Percentiles rank a stretch among this genome's conserved stretches.
phyloP scores from a whole-genome alignment of 1,140 invertebrate species.

The Epicauta chinensis region DNA sequence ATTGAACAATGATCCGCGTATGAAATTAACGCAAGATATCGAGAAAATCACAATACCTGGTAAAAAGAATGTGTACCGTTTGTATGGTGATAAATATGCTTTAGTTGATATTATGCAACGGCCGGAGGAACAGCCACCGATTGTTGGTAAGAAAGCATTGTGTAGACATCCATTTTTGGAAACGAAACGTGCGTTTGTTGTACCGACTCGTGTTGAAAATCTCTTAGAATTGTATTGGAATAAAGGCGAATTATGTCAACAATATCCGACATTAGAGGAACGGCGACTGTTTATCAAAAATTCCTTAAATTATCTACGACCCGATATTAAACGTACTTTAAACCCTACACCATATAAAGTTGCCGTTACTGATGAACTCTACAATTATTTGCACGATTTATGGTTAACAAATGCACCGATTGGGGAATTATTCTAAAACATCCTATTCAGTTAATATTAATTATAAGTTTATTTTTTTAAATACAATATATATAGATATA shows the following conservation, averaged over 20 bases:
- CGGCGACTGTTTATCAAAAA: conserved; percentile 72
- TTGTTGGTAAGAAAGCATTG: conserved; percentile 73
- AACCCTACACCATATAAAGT: conserved; percentile 99
- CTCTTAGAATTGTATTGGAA: conserved; percentile 78
- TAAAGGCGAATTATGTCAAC: conserved; percentile 65
- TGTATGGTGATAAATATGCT: conserved; percentile 88
- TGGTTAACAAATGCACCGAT: conserved; percentile 98
- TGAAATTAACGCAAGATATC: conserved; percentile 97
- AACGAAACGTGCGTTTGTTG: conserved; percentile 90
- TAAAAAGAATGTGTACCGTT: conserved; percentile 67
- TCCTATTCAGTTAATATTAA: too few relatives aligned
- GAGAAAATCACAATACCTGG: conserved; percentile 97
- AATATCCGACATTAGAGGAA: conserved; percentile 67
- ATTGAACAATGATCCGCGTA: conserved; percentile 83
- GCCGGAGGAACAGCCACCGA: conserved; percentile 70
- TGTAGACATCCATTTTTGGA: conserved; percentile 97
- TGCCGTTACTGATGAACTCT: conserved; percentile 88
- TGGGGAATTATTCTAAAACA: conserved; percentile 85
- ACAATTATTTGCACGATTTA: conserved; percentile 91
- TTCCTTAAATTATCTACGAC: conserved; percentile 73
- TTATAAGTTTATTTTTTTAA: too few relatives aligned
- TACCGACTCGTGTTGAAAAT: conserved; percentile 72
- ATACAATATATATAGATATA: too few relatives aligned
- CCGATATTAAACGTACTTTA: conserved; percentile 90
- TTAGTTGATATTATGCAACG: conserved; percentile 85